Conservation (phyloP, 2,113 vertebrate species). For the Phocoena sinus region DNA sequence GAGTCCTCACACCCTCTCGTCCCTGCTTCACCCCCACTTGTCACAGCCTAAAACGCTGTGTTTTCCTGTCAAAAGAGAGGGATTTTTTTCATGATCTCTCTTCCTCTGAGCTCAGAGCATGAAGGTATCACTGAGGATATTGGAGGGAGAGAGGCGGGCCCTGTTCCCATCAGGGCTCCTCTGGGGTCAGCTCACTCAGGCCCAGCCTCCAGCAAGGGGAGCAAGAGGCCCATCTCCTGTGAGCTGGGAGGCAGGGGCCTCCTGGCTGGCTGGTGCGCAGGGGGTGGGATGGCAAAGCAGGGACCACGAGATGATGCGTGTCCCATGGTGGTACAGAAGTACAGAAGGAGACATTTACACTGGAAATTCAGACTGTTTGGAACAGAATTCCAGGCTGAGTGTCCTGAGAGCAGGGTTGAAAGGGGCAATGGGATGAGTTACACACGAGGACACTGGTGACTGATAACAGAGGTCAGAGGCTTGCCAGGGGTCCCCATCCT, state of each 20-base stretch:
- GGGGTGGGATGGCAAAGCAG: not conserved
- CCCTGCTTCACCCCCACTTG: not conserved
- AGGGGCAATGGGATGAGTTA: not conserved
- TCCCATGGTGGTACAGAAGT: not conserved
- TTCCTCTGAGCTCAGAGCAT: not conserved
- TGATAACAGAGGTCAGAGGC: not conserved
- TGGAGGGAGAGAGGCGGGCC: not conserved
- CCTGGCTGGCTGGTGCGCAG: not conserved
- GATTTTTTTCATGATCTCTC: not conserved
- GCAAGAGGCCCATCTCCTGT: not conserved
- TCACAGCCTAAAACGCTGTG: conserved; percentile 23
- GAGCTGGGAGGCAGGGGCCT: not conserved
- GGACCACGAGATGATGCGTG: rapidly evolving
- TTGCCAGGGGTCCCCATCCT: not conserved
- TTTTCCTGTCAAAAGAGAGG: conserved; percentile 48
- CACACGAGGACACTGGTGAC: not conserved
- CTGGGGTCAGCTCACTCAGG: not conserved
- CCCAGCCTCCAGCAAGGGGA: not conserved
- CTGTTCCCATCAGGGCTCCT: not conserved
- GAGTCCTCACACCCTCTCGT: conserved; percentile 14
- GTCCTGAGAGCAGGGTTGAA: not conserved
- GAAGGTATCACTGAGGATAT: not conserved
- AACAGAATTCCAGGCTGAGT: not conserved
- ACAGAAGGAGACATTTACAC: not conserved
- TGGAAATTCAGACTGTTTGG: not conserved